These are phyloP conservation scores for Pasiphila rectangulata DNA, from an alignment of 2,888 invertebrate genomes.

Conservation along the genomic window DNA sequence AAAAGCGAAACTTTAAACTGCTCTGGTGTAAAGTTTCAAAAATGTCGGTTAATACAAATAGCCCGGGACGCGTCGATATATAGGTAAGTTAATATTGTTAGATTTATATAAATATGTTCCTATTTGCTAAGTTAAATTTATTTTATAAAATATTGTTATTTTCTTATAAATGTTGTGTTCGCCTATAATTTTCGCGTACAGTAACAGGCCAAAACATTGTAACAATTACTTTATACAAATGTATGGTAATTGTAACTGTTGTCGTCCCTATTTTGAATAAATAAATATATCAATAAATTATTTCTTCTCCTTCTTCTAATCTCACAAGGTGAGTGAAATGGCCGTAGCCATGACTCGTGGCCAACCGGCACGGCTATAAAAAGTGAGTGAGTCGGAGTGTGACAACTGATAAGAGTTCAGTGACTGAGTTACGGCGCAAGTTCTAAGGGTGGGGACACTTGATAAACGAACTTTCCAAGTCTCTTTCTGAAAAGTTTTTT, in stretches of 20 bases:
- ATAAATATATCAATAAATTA: too few relatives aligned
- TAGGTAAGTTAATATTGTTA: too few relatives aligned
- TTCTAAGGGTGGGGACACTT: slow-evolving; percentile 27
- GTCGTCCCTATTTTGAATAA: too few relatives aligned
- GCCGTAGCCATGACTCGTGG: background rate
- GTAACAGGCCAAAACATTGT: slow-evolving; percentile 6
- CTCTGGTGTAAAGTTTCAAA: background rate
- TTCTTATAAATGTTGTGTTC: too few relatives aligned
- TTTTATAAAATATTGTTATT: too few relatives aligned
- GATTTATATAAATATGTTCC: too few relatives aligned
- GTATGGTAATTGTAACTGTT: too few relatives aligned
- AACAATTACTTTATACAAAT: too few relatives aligned
- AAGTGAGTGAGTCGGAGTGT: slow-evolving; percentile 64
- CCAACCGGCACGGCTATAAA: slow-evolving; percentile 22
- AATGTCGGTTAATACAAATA: background rate
- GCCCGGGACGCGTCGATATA: too few relatives aligned
- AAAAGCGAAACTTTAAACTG: background rate
- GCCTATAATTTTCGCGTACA: background rate
- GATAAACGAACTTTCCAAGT: slow-evolving; percentile 10
- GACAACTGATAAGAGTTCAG: slow-evolving; percentile 67
- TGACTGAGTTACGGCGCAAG: slow-evolving; percentile 48
- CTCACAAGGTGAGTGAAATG: background rate
- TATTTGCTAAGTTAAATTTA: too few relatives aligned
- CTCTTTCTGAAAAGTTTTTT: too few relatives aligned
- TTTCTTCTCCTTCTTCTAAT: background rate